Percentiles rank a stretch among this genome's conserved stretches.
phyloP scores from a whole-genome alignment of 2,797 vertebrate genomes.

The Argya squamiceps region DNA sequence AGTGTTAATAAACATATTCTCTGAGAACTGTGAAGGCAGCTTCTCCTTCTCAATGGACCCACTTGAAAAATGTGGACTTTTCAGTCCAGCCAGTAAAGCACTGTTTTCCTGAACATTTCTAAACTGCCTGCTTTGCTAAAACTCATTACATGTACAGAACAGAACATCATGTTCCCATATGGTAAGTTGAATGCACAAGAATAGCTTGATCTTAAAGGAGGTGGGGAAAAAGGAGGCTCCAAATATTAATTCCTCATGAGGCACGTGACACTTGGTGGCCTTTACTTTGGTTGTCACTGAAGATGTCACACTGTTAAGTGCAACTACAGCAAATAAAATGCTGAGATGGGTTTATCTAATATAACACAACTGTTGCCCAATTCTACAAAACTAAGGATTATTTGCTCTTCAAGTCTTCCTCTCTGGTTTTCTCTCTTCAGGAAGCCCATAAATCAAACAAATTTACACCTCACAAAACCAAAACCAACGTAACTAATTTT shows the following conservation, averaged over 20 bases:
- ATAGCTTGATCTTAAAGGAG: background rate
- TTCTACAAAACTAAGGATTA: background rate
- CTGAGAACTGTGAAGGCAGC: background rate
- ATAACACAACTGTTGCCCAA: background rate
- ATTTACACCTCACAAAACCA: background rate
- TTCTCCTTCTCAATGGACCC: background rate
- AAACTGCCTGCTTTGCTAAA: background rate
- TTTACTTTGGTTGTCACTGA: background rate
- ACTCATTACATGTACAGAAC: background rate
- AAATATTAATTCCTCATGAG: background rate
- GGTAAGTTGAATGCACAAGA: background rate
- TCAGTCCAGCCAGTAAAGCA: background rate
- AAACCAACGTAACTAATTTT: background rate
- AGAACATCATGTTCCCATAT: background rate
- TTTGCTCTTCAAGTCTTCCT: background rate
- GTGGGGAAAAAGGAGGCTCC: background rate
- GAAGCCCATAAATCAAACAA: background rate
- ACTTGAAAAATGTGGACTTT: background rate
- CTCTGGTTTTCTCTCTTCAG: background rate
- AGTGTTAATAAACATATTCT: background rate
- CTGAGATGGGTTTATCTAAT: background rate
- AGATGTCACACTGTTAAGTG: background rate
- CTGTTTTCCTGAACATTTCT: background rate
- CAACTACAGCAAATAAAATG: background rate
- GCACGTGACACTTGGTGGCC: fast-evolving